Base-by-base conservation (phyloP, 2,888 invertebrate genomes). In the Lydus trimaculatus region DNA sequence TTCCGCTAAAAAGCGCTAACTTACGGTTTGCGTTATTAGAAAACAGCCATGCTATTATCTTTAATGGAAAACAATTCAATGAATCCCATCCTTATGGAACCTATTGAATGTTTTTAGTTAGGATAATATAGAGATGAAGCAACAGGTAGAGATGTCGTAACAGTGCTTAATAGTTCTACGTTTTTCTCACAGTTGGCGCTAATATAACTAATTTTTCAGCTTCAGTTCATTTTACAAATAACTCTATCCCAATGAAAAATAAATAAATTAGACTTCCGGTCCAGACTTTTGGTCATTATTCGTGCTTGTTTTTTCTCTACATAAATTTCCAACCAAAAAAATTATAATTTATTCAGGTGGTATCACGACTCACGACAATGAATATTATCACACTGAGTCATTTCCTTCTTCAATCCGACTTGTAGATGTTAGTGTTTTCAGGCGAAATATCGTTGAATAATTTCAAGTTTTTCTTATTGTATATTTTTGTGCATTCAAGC, bases 171-270 rank as follows among this genome's bases (percentile, higher is more conserved):
- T 77, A 81, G 82, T 84, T 81, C 80, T 66, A 72, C 71, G 78
- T 76, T 82, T 79, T 71, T 72, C 76, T 81, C 77, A 82, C 80
- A 82, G 84, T 81, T 81, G 84, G 83, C 84, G 82, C 81, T 81
- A 81, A 81, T 78, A 75, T 80, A 72, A 76, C 73, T 58, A 64
- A 72, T 74, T 71, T 71, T 71, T 63, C 64, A 68, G 65, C 66
- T 69, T 56, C 60, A 43, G 8, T 11, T n/a, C 28, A 31, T 25
- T 64, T 17, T 36, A 28, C 52, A 64, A 48, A 20, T 20, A 48
- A 20, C 43, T 1, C 17, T 8, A 43, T 13, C 43, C 6, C n/a
- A 20, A 20, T 20, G 8, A 20, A 2, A 48, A 48, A 48, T 20
- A 23, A 48, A 48, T 8, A 11, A 20, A 48, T 17, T 20, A 23